These are phyloP conservation scores for Sebastes matsubarae DNA, from an alignment of 2,797 vertebrate species.

Conservation along the genomic window DNA sequence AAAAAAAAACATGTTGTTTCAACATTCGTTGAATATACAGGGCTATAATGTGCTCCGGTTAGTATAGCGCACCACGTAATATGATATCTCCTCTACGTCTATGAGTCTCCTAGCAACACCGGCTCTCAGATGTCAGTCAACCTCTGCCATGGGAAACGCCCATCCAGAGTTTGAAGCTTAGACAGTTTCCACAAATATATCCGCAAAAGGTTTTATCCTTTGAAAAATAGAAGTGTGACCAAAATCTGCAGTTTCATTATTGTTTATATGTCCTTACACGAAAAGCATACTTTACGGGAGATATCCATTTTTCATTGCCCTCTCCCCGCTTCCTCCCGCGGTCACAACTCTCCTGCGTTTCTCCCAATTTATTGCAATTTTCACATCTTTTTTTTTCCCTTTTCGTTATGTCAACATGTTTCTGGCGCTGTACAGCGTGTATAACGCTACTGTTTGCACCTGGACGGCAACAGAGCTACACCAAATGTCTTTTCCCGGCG, in stretches of 20 bases:
- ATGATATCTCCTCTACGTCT: background rate
- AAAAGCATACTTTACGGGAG: no score
- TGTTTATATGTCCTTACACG: background rate
- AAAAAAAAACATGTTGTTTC: background rate
- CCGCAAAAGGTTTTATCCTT: background rate
- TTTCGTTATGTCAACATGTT: no score
- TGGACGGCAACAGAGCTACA: no score
- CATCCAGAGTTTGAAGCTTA: background rate
- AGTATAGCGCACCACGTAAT: background rate
- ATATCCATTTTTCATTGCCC: fast-evolving
- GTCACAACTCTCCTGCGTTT: no score
- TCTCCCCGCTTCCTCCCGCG: no score
- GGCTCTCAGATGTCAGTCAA: background rate
- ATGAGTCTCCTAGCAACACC: background rate
- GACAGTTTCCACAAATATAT: background rate
- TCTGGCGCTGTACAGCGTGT: no score
- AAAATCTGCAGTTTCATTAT: no score
- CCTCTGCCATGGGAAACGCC: background rate
- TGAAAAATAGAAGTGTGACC: no score
- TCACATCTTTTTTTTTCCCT: no score
- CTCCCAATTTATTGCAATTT: no score
- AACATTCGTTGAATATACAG: background rate
- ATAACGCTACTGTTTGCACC: no score
- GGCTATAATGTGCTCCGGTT: background rate
- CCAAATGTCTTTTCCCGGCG: no score